A percentile compares a stretch with the other conserved stretches of the same genome.
phyloP scores from a whole-genome alignment of 2,113 vertebrate species.

The Oryzias celebensis region DNA sequence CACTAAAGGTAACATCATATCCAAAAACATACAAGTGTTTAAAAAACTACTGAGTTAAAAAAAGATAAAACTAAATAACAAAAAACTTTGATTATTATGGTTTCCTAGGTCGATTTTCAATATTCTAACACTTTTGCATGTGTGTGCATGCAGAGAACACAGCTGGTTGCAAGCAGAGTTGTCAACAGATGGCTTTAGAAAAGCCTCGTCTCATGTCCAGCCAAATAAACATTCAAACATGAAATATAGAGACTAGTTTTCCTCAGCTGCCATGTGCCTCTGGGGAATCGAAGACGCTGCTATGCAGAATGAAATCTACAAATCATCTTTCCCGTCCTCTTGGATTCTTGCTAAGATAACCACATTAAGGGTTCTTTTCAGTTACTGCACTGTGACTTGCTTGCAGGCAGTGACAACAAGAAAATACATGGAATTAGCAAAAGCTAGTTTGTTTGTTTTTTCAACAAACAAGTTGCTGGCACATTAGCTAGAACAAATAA shows the following conservation, averaged over 20 bases:
- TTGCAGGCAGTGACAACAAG: slow-evolving; percentile 22
- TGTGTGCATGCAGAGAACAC: slow-evolving; percentile 6
- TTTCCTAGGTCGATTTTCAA: background rate
- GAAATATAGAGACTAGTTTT: slow-evolving; percentile 57
- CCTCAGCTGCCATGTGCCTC: slow-evolving; percentile 35
- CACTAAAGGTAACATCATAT: too few relatives aligned
- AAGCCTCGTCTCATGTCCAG: slow-evolving; percentile 16
- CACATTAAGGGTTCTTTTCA: slow-evolving; percentile 40
- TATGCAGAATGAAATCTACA: slow-evolving; percentile 27
- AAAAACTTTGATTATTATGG: too few relatives aligned
- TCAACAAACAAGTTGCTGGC: too few relatives aligned
- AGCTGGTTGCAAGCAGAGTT: slow-evolving; percentile 10
- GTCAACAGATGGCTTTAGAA: slow-evolving; percentile 31
- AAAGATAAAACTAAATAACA: too few relatives aligned
- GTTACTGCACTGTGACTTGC: slow-evolving; percentile 15
- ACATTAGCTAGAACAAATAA: too few relatives aligned
- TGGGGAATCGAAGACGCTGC: slow-evolving; percentile 28
- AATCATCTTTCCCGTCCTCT: slow-evolving; percentile 22
- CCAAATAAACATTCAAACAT: slow-evolving; percentile 32
- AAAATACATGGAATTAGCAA: too few relatives aligned
- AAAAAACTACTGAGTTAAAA: too few relatives aligned
- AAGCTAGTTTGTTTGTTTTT: too few relatives aligned
- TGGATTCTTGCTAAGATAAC: slow-evolving; percentile 37
- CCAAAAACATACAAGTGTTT: too few relatives aligned
- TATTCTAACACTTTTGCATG: slow-evolving; percentile 10